Evolutionary conservation across 2,797 vertebrate genomes (phyloP).

Genomic region (Myripristis murdjan): DNA sequence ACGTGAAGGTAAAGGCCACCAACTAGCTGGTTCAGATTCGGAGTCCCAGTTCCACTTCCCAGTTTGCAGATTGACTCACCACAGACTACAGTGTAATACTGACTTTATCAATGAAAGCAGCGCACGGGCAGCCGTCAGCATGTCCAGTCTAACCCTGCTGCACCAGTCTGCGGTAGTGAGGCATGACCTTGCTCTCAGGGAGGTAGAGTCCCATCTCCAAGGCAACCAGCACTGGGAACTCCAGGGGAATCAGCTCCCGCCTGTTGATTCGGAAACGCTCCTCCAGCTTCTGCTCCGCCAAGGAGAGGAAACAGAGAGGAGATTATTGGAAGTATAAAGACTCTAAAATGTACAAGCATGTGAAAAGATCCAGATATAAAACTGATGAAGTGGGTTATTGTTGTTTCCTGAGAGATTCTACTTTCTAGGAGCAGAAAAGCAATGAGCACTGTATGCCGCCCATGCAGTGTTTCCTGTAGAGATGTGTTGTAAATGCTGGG

Average conservation of each 20-base stretch:
- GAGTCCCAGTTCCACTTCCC: not conserved
- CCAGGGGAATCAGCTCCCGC: constrained; percentile 93
- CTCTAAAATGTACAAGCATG: too few relatives aligned
- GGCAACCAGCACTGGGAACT: constrained; percentile 96
- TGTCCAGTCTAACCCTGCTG: constrained; percentile 87
- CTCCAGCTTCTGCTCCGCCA: constrained; percentile 91
- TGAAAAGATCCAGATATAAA: too few relatives aligned
- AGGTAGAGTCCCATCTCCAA: constrained; percentile 98
- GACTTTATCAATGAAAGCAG: constrained; percentile 19
- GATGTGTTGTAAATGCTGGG: too few relatives aligned
- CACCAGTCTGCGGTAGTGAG: constrained; percentile 95
- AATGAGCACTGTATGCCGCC: too few relatives aligned
- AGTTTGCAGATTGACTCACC: not conserved
- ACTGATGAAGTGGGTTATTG: too few relatives aligned
- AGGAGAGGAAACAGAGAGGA: not conserved
- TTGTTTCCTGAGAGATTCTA: too few relatives aligned
- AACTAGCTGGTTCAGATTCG: not conserved
- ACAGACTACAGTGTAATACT: not conserved
- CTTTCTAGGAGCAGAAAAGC: too few relatives aligned
- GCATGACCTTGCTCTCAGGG: constrained; percentile 96
- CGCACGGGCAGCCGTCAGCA: not conserved
- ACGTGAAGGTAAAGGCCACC: not conserved
- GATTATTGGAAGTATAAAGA: not conserved
- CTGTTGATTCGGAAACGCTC: constrained; percentile 97
- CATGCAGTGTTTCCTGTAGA: too few relatives aligned